Evolutionary conservation across 2,797 vertebrate genomes (phyloP).

Genomic region (Halcyon badia): DNA sequence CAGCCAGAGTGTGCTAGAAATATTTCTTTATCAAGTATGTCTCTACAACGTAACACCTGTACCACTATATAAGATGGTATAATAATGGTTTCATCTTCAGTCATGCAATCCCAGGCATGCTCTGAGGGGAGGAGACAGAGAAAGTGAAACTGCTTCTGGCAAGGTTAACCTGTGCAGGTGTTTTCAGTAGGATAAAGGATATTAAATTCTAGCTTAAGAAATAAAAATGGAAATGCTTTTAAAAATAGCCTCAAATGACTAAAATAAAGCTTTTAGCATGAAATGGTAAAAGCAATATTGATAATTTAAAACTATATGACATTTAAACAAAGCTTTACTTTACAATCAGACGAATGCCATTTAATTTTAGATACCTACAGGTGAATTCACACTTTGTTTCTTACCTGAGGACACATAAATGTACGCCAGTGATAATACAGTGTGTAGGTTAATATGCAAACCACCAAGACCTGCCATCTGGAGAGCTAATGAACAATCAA

Average conservation of each 20-base stretch:
- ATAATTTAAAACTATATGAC: conserved; percentile 24
- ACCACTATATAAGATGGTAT: background rate
- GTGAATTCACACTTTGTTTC: conserved; percentile 56
- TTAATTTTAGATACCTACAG: conserved; percentile 63
- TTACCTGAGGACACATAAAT: conserved; percentile 57
- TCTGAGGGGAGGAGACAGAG: background rate
- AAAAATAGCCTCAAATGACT: background rate
- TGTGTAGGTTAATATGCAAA: conserved; percentile 73
- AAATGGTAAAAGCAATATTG: background rate
- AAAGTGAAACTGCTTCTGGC: background rate
- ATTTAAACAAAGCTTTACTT: conserved; percentile 54
- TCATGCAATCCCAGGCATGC: background rate
- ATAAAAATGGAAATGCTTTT: background rate
- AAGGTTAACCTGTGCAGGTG: conserved; percentile 34
- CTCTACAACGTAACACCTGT: background rate
- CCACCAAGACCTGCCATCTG: conserved; percentile 88
- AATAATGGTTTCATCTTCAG: background rate
- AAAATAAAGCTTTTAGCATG: background rate
- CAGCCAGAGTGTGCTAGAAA: background rate
- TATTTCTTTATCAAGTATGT: background rate
- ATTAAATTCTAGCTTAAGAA: conserved; percentile 23
- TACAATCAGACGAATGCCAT: conserved; percentile 26
- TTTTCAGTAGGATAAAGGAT: background rate
- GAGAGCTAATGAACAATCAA: conserved; percentile 90
- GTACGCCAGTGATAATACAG: conserved; percentile 60